These are phyloP conservation scores for Volucella zonaria DNA, from an alignment of 2,888 invertebrate genomes.

Conservation along the genomic window DNA sequence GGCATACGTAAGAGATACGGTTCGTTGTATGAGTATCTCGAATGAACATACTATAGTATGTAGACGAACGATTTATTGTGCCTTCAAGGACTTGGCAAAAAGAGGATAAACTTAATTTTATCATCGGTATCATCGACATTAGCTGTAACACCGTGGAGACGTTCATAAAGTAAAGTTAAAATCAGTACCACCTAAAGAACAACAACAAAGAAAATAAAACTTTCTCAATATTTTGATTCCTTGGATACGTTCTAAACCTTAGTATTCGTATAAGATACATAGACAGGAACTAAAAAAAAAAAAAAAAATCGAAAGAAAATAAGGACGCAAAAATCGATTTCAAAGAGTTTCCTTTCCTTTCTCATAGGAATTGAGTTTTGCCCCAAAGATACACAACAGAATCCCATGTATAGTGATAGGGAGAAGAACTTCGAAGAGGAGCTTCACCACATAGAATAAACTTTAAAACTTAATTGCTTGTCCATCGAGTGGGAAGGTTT, in stretches of 20 bases:
- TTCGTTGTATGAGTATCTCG: not conserved
- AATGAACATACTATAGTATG: not conserved
- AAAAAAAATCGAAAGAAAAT: conserved; percentile 26
- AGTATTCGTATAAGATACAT: not conserved
- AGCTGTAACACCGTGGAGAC: conserved; percentile 68
- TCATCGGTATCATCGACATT: conserved; percentile 71
- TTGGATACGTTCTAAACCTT: conserved; percentile 11
- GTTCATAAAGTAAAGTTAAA: conserved; percentile 61
- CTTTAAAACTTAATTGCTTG: conserved; percentile 60
- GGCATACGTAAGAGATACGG: not conserved
- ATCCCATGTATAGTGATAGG: not conserved
- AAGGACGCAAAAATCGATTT: conserved; percentile 1
- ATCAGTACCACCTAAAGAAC: conserved; percentile 1
- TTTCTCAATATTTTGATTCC: conserved; percentile 52
- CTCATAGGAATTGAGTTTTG: no score
- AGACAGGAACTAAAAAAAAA: conserved; percentile 24
- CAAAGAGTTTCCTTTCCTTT: conserved; percentile 23
- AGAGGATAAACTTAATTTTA: conserved; percentile 71
- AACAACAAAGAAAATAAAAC: conserved; percentile 14
- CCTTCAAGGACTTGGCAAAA: conserved; percentile 62
- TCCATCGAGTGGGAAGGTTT: conserved; percentile 39
- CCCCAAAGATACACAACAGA: not conserved
- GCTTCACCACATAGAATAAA: conserved; percentile 17
- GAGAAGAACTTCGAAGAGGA: no score
- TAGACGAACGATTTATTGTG: conserved; percentile 61